Evolutionary conservation across 2,888 invertebrate genomes (phyloP).

Genomic region (Lithophane ornitopus): DNA sequence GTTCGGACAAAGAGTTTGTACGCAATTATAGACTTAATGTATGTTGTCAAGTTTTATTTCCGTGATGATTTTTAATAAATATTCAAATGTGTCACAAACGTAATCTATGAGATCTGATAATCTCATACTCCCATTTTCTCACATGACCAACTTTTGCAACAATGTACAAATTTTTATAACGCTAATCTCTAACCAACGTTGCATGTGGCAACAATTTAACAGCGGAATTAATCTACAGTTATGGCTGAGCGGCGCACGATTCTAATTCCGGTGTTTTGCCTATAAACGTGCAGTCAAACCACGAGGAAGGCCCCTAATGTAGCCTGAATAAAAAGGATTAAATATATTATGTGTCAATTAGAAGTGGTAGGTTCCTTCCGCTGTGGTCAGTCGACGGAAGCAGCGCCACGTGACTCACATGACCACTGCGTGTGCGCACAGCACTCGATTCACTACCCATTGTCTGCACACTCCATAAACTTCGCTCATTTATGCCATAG

Average conservation of each 20-base stretch:
- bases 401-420: constrained; percentile 82
- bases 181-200: constrained; percentile 50
- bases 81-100: background rate
- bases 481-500: constrained; percentile 66
- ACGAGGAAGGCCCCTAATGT: constrained; percentile 51
- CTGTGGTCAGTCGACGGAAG: constrained; percentile 78
- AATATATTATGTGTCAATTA: constrained; percentile 66
- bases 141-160: constrained; percentile 29
- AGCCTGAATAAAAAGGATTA: constrained; percentile 57
- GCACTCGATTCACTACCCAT: constrained; percentile 77
- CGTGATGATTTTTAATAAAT: background rate
- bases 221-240: constrained; percentile 59
- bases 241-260: constrained; percentile 51
- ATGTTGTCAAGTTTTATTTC: constrained; percentile 2
- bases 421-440: constrained; percentile 71
- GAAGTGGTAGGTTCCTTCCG: constrained; percentile 80
- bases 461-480: constrained; percentile 82
- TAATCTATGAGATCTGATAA: background rate
- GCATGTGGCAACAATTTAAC: constrained; percentile 57
- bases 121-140: constrained; percentile 16
- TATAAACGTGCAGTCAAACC: constrained; percentile 33
- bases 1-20: constrained; percentile 10
- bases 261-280: constrained; percentile 53
- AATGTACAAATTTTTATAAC: constrained; percentile 35
- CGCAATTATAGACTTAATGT: background rate